Evolutionary conservation across 2,113 vertebrate species (phyloP).

Genomic region (Entelurus aequoreus): DNA sequence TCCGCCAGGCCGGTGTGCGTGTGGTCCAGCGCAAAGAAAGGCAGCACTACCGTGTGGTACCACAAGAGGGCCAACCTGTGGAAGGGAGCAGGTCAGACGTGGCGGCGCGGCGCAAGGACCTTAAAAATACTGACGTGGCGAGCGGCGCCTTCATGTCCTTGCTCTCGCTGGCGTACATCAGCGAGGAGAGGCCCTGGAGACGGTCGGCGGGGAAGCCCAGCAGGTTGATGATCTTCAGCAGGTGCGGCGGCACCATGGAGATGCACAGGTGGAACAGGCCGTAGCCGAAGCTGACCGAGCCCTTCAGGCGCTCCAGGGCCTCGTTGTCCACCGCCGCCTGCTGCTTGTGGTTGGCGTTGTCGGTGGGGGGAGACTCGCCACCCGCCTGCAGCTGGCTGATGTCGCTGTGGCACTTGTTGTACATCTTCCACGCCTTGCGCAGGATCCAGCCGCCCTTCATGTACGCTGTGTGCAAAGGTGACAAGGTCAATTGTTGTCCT

Average conservation of each 20-base stretch:
- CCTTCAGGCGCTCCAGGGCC: slow-evolving; percentile 92
- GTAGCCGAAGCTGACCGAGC: slow-evolving; percentile 98
- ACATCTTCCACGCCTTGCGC: slow-evolving; percentile 99
- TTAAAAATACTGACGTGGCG: slow-evolving; percentile 89
- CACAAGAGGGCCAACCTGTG: slow-evolving; percentile 89
- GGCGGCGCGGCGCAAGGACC: too few species aligned
- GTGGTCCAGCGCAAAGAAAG: slow-evolving; percentile 95
- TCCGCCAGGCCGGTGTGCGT: slow-evolving; percentile 86
- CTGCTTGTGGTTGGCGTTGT: slow-evolving; percentile 89
- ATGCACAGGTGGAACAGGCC: slow-evolving; percentile 98
- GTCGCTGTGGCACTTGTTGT: slow-evolving; percentile 96
- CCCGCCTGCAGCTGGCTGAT: slow-evolving; percentile 89
- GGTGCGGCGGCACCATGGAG: slow-evolving; percentile 99
- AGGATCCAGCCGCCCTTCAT: slow-evolving; percentile 99
- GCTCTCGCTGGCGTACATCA: slow-evolving; percentile 97
- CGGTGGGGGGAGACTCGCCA: slow-evolving; percentile 77
- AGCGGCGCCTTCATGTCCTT: slow-evolving; percentile 99
- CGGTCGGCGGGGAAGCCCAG: slow-evolving; percentile 98
- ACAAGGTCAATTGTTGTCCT: not conserved
- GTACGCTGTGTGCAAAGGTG: slow-evolving; percentile 74
- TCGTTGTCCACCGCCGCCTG: slow-evolving; percentile 76
- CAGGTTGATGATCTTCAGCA: slow-evolving; percentile 99
- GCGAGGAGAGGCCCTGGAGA: slow-evolving; percentile 90
- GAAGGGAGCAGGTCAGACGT: not conserved
- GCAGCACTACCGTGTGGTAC: slow-evolving; percentile 97